These are phyloP conservation scores for Silurus glanis DNA, from an alignment of 2,113 vertebrate species.

Conservation along the genomic window DNA sequence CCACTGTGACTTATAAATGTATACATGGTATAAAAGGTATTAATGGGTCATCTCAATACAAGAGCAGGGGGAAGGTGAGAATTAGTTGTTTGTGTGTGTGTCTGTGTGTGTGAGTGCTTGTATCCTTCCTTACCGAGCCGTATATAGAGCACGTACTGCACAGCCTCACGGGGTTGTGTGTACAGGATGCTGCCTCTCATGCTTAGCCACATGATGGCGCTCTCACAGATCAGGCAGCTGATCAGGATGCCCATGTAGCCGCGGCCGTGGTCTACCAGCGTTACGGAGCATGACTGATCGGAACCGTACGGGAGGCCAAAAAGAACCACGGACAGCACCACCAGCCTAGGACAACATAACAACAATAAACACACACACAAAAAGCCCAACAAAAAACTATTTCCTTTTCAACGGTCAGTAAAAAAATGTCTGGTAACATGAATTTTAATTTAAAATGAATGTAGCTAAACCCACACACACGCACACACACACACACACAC, in stretches of 20 bases:
- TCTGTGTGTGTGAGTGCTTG: neutral
- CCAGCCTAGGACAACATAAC: slow-evolving; percentile 77
- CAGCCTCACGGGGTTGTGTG: slow-evolving; percentile 95
- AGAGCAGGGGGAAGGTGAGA: neutral
- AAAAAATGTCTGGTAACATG: no score
- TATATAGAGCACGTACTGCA: slow-evolving; percentile 98
- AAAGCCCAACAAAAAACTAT: no score
- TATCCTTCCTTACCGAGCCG: slow-evolving; percentile 85
- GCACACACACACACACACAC: neutral
- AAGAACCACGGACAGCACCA: slow-evolving; percentile 96
- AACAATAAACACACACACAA: neutral
- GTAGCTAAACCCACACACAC: neutral
- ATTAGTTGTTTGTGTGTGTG: neutral
- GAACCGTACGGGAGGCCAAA: slow-evolving; percentile 92
- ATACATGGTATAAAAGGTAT: neutral
- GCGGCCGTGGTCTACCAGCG: slow-evolving; percentile 94
- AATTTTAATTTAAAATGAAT: neutral
- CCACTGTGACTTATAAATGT: neutral
- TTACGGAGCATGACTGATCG: slow-evolving; percentile 89
- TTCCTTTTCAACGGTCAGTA: no score
- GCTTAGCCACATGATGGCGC: slow-evolving; percentile 99
- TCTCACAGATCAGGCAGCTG: slow-evolving; percentile 97
- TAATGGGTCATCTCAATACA: neutral
- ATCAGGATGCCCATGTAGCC: slow-evolving; percentile 97
- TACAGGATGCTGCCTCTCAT: slow-evolving; percentile 98